These are phyloP conservation scores for Atherinomorus stipes DNA, from an alignment of 2,113 vertebrate genomes.

Conservation along the genomic window DNA sequence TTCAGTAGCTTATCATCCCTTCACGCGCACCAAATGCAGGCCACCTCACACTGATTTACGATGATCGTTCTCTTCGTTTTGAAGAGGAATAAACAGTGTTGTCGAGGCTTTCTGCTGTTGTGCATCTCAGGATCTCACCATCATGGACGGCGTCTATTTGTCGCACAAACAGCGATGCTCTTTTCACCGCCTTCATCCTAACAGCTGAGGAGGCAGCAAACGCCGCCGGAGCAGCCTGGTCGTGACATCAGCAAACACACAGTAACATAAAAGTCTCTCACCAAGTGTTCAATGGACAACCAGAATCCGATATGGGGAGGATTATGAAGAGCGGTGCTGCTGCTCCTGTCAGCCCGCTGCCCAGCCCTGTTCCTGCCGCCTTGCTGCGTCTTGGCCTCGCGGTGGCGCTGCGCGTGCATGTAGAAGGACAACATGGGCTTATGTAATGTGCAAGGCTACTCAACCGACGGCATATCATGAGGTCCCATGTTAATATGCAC, in stretches of 20 bases:
- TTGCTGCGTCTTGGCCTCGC: constrained; percentile 54
- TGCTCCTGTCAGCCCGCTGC: constrained; percentile 54
- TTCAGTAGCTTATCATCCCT: background rate
- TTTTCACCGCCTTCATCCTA: constrained; percentile 34
- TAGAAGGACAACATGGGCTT: constrained; percentile 22
- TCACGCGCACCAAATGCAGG: background rate
- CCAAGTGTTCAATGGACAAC: constrained; percentile 45
- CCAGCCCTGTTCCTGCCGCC: constrained; percentile 66
- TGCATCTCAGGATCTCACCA: constrained; percentile 23
- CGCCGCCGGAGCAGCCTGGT: background rate
- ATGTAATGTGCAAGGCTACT: constrained; percentile 44
- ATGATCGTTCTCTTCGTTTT: constrained; percentile 18
- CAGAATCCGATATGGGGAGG: constrained; percentile 58
- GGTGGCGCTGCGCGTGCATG: constrained; percentile 68
- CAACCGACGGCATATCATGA: constrained; percentile 8
- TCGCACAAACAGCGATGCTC: constrained; percentile 51
- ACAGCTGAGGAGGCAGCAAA: background rate
- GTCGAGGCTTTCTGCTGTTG: constrained; percentile 18
- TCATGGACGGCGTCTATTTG: constrained; percentile 50
- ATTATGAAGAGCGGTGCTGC: constrained; percentile 36
- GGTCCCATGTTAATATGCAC: background rate
- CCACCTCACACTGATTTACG: constrained; percentile 18
- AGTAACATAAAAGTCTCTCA: constrained; percentile 46
- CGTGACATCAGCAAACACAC: background rate
- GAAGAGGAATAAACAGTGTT: constrained; percentile 1